These are phyloP conservation scores for Odontothrips loti DNA, from an alignment of 2,888 invertebrate genomes.

Conservation along the genomic window DNA sequence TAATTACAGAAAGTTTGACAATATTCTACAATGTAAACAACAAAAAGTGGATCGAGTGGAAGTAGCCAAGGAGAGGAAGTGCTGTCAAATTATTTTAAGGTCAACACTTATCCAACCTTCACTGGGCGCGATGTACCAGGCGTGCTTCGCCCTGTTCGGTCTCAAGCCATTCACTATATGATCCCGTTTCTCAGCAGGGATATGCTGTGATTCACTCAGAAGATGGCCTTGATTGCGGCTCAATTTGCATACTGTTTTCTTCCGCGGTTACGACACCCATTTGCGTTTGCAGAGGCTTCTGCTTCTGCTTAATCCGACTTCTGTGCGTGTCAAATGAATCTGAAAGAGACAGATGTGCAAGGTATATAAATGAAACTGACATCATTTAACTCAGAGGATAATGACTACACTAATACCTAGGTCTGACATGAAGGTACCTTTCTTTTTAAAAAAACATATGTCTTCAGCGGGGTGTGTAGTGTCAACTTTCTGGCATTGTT, in stretches of 20 bases:
- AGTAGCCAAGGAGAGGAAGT: too few relatives aligned
- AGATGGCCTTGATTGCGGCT: background rate
- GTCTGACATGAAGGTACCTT: background rate
- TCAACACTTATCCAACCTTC: background rate
- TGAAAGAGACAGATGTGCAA: too few relatives aligned
- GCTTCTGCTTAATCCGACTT: background rate
- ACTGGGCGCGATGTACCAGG: background rate
- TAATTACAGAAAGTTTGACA: background rate
- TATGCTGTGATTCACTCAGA: constrained; percentile 1
- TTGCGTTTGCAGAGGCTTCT: background rate
- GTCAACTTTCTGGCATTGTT: background rate
- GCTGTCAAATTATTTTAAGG: too few relatives aligned
- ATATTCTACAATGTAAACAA: background rate
- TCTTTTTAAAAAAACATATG: background rate
- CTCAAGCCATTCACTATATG: background rate
- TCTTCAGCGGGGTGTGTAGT: background rate
- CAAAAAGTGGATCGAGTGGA: background rate
- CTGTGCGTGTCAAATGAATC: too few relatives aligned
- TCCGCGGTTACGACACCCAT: background rate
- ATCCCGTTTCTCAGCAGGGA: background rate
- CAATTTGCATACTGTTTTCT: constrained; percentile 12
- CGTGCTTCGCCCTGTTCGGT: background rate
- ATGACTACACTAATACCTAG: background rate
- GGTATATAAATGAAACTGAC: too few relatives aligned
- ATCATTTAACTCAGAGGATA: too few relatives aligned